Evolutionary conservation across 2,797 vertebrate species (phyloP).

Genomic region (Eremophila alpestris): DNA sequence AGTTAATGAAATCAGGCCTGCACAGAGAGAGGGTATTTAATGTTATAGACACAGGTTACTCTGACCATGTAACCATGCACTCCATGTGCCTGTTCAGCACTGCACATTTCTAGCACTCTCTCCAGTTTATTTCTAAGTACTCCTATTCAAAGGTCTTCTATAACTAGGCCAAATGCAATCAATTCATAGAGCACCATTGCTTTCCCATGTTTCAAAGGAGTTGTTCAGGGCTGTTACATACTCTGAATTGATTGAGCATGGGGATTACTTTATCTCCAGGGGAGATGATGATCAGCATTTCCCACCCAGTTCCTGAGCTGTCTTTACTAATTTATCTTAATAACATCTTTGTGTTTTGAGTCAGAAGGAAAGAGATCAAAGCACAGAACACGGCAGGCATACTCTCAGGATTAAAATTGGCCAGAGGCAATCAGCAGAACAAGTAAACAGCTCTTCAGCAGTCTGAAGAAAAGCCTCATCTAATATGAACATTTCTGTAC

Average conservation of each 20-base stretch:
- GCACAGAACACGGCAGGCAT: conserved; percentile 14
- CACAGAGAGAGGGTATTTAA: neutral
- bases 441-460: conserved; percentile 52
- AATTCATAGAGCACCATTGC: conserved; percentile 7
- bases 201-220: conserved; percentile 18
- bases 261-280: conserved; percentile 48
- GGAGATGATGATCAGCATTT: conserved; percentile 53
- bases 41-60: neutral
- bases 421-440: conserved; percentile 47
- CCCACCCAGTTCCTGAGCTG: conserved; percentile 41
- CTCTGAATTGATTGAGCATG: conserved; percentile 14
- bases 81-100: neutral
- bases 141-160: neutral
- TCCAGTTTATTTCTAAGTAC: neutral
- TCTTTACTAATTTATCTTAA: conserved; percentile 67
- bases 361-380: conserved; percentile 59
- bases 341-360: conserved; percentile 58
- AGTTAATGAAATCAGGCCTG: neutral
- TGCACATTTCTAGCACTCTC: neutral
- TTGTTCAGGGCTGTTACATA: neutral
- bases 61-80: neutral
- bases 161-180: conserved; percentile 19
- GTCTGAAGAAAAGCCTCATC: neutral
- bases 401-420: conserved; percentile 42
- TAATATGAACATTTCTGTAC: neutral